Percentiles rank a stretch among this genome's conserved stretches.
Conservation (phyloP, 2,888 invertebrate species). For the Drosophila quinaria region DNA sequence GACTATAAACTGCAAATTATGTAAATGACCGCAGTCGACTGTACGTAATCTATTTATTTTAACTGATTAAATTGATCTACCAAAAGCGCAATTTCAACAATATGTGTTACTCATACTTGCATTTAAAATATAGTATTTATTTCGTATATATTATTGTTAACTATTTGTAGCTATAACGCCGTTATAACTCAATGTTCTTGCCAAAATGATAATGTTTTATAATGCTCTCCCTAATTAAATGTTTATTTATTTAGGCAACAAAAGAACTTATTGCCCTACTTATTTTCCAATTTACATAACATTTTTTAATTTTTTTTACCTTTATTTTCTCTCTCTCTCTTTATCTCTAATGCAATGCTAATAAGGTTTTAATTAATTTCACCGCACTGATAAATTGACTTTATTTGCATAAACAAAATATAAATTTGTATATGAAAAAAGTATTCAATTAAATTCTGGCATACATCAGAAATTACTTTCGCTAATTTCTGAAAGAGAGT, state of each 20-base stretch:
- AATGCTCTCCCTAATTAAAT: constrained; percentile 1
- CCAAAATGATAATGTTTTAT: neutral
- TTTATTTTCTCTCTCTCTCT: neutral
- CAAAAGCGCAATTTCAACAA: neutral
- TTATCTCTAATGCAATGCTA: constrained; percentile 8
- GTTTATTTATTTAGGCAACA: constrained; percentile 2
- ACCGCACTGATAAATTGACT: constrained; percentile 44
- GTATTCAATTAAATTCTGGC: constrained; percentile 45
- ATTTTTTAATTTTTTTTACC: neutral
- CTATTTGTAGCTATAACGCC: neutral
- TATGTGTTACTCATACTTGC: neutral
- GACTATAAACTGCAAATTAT: constrained; percentile 46
- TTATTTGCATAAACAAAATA: constrained; percentile 28
- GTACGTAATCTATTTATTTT: constrained; percentile 13
- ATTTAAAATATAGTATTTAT: neutral
- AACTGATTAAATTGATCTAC: constrained; percentile 16
- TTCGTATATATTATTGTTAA: neutral
- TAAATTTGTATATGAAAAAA: constrained; percentile 9
- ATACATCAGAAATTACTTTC: constrained; percentile 60
- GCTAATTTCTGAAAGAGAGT: constrained; percentile 31
- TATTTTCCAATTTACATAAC: neutral
- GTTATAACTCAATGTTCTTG: neutral
- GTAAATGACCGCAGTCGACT: constrained; percentile 45
- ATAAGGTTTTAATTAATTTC: constrained; percentile 71
- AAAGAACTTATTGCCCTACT: neutral